Conservation (phyloP, 2,113 vertebrate species). For the Promerops cafer region DNA sequence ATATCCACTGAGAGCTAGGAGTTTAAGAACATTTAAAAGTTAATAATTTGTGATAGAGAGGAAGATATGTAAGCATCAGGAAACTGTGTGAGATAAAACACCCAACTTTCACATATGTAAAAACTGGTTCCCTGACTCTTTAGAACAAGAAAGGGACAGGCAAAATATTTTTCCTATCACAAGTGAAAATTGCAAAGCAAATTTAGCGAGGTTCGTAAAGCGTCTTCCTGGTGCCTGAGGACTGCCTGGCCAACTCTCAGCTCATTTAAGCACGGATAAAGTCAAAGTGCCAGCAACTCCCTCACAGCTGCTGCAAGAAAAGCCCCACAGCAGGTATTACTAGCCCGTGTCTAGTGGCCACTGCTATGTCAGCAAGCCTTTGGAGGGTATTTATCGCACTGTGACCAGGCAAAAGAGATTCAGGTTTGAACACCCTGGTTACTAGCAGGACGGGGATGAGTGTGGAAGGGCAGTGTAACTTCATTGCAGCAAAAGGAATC, state of each 20-base stretch:
- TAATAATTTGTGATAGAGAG: background rate
- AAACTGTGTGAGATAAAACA: background rate
- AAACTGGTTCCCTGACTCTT: background rate
- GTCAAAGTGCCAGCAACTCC: background rate
- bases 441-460: background rate
- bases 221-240: background rate
- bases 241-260: background rate
- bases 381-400: background rate
- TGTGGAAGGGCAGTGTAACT: background rate
- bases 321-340: background rate
- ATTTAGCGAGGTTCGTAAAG: background rate
- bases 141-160: background rate
- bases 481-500: background rate
- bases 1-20: background rate
- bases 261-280: rapidly evolving
- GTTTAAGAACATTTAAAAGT: rapidly evolving
- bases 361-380: background rate
- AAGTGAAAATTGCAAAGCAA: background rate
- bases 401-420: background rate
- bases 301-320: background rate
- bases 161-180: background rate
- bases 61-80: background rate
- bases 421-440: background rate
- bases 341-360: background rate
- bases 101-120: background rate